Percentiles rank a stretch among this genome's conserved stretches.
These are phyloP conservation scores for Psilanteris sp. DNA, from an alignment of 1,140 invertebrate species.

Conservation along the genomic window DNA sequence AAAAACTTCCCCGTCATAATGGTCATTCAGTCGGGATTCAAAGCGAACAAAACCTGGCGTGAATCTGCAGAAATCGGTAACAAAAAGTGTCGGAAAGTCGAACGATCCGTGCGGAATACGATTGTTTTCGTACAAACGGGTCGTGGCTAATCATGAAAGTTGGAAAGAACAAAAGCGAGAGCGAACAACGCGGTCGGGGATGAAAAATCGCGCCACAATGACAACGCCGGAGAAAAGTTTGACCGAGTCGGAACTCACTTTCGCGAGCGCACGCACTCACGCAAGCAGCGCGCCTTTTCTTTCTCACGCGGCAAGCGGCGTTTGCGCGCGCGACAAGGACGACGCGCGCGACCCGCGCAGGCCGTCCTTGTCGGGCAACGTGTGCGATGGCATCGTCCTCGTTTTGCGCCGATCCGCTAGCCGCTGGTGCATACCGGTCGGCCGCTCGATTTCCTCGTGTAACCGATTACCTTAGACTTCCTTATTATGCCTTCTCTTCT, in stretches of 20 bases:
- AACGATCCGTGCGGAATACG: not conserved
- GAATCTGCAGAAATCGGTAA: slow-evolving; percentile 52
- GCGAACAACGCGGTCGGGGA: slow-evolving; percentile 1
- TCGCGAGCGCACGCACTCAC: slow-evolving; percentile 6
- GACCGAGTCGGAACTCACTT: slow-evolving; percentile 18
- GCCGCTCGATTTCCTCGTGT: slow-evolving; percentile 64
- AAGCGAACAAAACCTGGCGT: slow-evolving; percentile 31
- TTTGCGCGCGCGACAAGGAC: slow-evolving; percentile 24
- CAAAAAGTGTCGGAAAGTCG: slow-evolving; percentile 23
- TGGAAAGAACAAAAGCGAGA: slow-evolving; percentile 21
- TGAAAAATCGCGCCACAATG: slow-evolving; percentile 38
- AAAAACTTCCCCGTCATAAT: slow-evolving; percentile 14
- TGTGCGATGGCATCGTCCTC: slow-evolving; percentile 56
- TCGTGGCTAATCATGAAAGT: slow-evolving; percentile 29
- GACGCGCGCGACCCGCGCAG: not conserved
- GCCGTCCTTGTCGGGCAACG: slow-evolving; percentile 23
- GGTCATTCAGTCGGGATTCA: slow-evolving; percentile 11
- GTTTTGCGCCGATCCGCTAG: slow-evolving; percentile 37
- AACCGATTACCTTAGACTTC: slow-evolving; percentile 67
- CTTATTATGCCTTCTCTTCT: slow-evolving; percentile 62
- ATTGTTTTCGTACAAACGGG: slow-evolving; percentile 3
- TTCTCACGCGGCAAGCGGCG: slow-evolving; percentile 36
- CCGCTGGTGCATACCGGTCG: slow-evolving; percentile 47
- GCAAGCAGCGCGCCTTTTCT: not conserved
- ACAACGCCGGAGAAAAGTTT: slow-evolving; percentile 31